Evolutionary conservation across 2,888 invertebrate genomes (phyloP).

Genomic region (Perizoma flavofasciatum): DNA sequence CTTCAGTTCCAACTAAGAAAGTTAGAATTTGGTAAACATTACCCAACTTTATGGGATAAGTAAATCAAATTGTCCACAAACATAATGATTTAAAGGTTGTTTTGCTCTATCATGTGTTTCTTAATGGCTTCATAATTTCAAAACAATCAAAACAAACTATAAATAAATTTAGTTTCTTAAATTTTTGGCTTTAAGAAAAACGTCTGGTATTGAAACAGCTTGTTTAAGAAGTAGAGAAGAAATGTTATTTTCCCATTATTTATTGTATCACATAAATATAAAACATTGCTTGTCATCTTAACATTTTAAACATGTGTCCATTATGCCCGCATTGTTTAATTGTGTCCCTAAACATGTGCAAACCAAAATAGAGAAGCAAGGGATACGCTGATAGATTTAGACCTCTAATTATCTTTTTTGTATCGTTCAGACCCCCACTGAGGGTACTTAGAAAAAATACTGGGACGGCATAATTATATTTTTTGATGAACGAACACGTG

Average conservation of each 20-base stretch:
- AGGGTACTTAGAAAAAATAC: conserved; percentile 21
- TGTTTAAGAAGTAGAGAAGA: conserved; percentile 1
- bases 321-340: conserved; percentile 24
- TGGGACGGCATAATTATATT: too few relatives aligned
- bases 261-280: conserved; percentile 6
- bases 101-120: not conserved
- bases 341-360: conserved; percentile 31
- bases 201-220: conserved; percentile 7
- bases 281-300: conserved; percentile 23
- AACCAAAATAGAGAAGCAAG: conserved; percentile 20
- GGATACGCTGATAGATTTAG: conserved; percentile 33
- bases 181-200: not conserved
- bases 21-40: too few relatives aligned
- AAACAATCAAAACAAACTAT: conserved; percentile 9
- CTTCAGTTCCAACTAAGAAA: too few relatives aligned
- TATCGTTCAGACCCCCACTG: conserved; percentile 13
- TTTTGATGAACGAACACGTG: conserved; percentile 11
- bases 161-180: not conserved
- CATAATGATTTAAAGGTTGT: too few relatives aligned
- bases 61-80: too few relatives aligned
- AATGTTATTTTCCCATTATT: too few relatives aligned
- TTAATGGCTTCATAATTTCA: conserved; percentile 2
- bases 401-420: conserved; percentile 37
- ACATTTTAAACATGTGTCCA: conserved; percentile 27
- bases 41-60: too few relatives aligned